phyloP scores from a whole-genome alignment of 2,797 vertebrate genomes.

The Phoebastria nigripes region DNA sequence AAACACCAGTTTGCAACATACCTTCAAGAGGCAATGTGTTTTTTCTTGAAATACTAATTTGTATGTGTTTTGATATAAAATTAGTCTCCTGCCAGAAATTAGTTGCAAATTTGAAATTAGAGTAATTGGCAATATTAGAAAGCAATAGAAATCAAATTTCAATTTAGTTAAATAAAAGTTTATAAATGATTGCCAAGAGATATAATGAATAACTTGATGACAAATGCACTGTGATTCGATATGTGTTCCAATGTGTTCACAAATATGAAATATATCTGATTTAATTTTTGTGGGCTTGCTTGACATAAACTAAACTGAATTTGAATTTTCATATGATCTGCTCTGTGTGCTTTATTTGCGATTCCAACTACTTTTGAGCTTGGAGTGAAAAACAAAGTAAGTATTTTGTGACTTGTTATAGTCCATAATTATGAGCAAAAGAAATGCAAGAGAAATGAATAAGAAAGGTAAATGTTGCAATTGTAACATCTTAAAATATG shows the following conservation, averaged over 20 bases:
- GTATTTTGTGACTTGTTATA: neutral
- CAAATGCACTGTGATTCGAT: fast-evolving
- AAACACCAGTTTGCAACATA: neutral
- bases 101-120: neutral
- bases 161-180: neutral
- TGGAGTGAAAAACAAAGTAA: neutral
- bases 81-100: neutral
- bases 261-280: neutral
- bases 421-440: neutral
- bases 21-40: neutral
- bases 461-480: neutral
- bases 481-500: neutral
- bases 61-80: neutral
- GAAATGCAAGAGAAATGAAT: neutral
- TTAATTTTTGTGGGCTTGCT: neutral
- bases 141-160: neutral
- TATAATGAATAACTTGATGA: neutral
- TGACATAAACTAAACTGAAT: neutral
- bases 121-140: neutral
- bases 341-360: neutral
- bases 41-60: neutral
- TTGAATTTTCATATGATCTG: neutral
- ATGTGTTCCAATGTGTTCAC: neutral
- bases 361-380: neutral
- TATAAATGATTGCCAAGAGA: neutral